Conservation (phyloP, 2,888 invertebrate genomes). For the Rhorus exstirpatorius region DNA sequence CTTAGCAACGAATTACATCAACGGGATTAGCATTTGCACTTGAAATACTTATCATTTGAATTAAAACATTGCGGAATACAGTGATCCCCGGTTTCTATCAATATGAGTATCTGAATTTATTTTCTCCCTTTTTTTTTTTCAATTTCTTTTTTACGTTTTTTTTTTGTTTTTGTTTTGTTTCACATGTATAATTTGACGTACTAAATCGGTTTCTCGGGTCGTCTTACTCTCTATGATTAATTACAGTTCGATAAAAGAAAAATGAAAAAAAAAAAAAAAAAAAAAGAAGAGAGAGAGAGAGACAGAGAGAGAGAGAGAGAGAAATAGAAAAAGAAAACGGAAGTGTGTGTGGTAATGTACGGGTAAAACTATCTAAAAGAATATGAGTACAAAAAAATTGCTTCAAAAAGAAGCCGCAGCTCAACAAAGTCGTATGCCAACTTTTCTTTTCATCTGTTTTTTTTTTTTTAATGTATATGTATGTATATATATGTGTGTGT, state of each 20-base stretch:
- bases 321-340: constrained; percentile 70
- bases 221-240: constrained; percentile 42
- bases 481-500: too few relatives aligned
- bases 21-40: constrained; percentile 80
- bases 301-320: constrained; percentile 43
- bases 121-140: constrained; percentile 32
- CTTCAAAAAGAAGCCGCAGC: constrained; percentile 70
- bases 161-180: constrained; percentile 52
- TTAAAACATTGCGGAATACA: constrained; percentile 76
- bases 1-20: constrained; percentile 79
- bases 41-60: constrained; percentile 77
- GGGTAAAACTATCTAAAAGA: constrained; percentile 84
- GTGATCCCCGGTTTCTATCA: constrained; percentile 73
- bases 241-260: constrained; percentile 64
- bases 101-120: constrained; percentile 81
- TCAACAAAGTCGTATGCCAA: constrained; percentile 77
- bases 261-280: constrained; percentile 34
- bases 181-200: constrained; percentile 78
- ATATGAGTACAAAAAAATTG: constrained; percentile 85
- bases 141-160: constrained; percentile 17
- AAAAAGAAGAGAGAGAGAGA: constrained; percentile 54
- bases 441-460: constrained; percentile 39
- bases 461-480: constrained; percentile 66
- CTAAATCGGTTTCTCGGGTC: constrained; percentile 71
- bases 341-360: constrained; percentile 84